Evolutionary conservation across 2,888 invertebrate species (phyloP).

Genomic region (Diaperis boleti): DNA sequence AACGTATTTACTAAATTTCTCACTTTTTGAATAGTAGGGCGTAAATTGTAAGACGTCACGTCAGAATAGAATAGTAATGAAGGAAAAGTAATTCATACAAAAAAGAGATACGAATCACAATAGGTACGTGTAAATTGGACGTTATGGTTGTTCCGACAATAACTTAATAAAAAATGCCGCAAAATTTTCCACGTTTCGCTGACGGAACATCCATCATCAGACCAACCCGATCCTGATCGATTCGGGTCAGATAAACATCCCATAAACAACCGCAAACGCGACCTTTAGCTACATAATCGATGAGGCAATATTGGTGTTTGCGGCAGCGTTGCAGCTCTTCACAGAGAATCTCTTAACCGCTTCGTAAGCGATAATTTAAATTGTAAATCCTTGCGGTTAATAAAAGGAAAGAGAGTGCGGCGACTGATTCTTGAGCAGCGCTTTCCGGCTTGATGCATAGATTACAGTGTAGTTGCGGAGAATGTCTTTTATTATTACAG

Average conservation of each 20-base stretch:
- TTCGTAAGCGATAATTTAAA: constrained; percentile 16
- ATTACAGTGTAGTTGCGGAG: no score
- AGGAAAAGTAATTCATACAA: no score
- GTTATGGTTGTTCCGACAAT: no score
- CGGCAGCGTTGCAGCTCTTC: background rate
- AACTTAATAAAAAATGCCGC: no score
- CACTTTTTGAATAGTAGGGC: no score
- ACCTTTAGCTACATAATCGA: constrained; percentile 6
- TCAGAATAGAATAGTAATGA: no score
- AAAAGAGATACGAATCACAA: no score
- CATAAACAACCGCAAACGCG: background rate
- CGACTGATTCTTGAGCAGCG: background rate
- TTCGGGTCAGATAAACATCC: background rate
- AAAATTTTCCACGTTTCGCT: no score
- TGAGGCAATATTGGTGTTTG: constrained; percentile 19
- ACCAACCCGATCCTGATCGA: background rate
- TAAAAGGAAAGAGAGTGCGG: constrained; percentile 15
- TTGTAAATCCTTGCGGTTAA: constrained; percentile 17
- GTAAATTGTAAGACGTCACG: no score
- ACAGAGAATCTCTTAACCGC: constrained; percentile 9
- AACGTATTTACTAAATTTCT: no score
- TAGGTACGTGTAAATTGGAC: no score
- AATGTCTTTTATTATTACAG: no score
- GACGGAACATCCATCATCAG: background rate
- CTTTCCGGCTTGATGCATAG: background rate